These are phyloP conservation scores for Pollenia labialis DNA, from an alignment of 2,888 invertebrate species.

Conservation along the genomic window DNA sequence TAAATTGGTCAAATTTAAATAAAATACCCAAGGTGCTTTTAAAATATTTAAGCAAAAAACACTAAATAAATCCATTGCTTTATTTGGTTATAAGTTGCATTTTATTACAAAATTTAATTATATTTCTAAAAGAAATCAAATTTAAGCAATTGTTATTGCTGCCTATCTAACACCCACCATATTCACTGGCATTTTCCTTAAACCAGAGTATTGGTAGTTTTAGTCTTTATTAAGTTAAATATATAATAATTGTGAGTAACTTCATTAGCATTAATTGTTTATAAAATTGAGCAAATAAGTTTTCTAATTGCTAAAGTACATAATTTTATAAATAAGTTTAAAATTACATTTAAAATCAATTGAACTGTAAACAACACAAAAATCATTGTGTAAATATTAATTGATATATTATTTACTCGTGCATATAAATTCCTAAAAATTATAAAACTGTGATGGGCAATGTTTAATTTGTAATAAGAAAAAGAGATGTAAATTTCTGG, in stretches of 20 bases:
- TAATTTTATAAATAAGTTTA: constrained; percentile 7
- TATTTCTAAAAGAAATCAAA: no score
- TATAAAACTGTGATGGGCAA: neutral
- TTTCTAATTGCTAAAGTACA: constrained; percentile 19
- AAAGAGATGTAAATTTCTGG: neutral
- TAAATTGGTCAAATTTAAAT: no score
- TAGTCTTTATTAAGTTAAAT: constrained; percentile 18
- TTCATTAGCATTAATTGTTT: constrained; percentile 26
- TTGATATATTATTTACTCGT: constrained; percentile 54
- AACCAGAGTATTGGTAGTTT: neutral
- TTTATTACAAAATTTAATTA: no score
- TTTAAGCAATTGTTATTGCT: no score
- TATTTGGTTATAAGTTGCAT: no score
- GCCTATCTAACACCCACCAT: neutral
- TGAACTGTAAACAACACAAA: neutral
- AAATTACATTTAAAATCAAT: constrained; percentile 7
- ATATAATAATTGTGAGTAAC: constrained; percentile 3
- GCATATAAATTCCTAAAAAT: neutral
- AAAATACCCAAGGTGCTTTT: no score
- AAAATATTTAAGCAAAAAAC: no score
- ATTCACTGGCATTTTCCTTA: neutral
- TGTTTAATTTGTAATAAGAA: neutral
- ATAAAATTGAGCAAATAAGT: neutral
- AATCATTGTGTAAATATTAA: constrained; percentile 22
- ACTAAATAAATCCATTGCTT: no score